Conservation (phyloP, 2,797 vertebrate genomes). For the Echiichthys vipera region DNA sequence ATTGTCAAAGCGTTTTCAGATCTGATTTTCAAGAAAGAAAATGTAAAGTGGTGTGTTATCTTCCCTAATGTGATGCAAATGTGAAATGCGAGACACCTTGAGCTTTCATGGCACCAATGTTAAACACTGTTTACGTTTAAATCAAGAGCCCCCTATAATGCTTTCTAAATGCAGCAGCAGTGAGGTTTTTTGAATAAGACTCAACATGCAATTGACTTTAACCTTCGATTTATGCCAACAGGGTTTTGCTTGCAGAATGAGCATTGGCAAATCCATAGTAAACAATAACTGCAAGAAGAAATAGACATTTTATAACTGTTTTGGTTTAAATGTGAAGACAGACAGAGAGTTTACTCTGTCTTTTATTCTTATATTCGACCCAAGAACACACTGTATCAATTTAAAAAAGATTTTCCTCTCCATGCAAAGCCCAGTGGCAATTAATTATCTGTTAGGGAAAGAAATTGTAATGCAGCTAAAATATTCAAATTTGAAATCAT, state of each 20-base stretch:
- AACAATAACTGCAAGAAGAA: constrained; percentile 33
- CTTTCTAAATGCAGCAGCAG: constrained; percentile 55
- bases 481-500: constrained; percentile 4
- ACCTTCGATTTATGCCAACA: constrained; percentile 50
- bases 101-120: constrained; percentile 56
- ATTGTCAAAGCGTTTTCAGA: constrained; percentile 52
- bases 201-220: constrained; percentile 39
- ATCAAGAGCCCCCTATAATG: constrained; percentile 56
- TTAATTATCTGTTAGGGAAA: not conserved
- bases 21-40: constrained; percentile 65
- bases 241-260: constrained; percentile 27
- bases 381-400: not conserved
- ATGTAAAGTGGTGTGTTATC: constrained; percentile 61
- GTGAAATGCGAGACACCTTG: constrained; percentile 68
- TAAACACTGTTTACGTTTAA: constrained; percentile 63
- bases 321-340: constrained; percentile 15
- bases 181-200: constrained; percentile 42
- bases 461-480: constrained; percentile 9
- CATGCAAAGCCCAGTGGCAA: constrained; percentile 1
- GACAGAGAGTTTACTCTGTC: not conserved
- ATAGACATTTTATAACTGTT: constrained; percentile 19
- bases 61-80: constrained; percentile 69
- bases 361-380: not conserved
- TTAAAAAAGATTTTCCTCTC: constrained; percentile 29
- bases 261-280: constrained; percentile 22